Evolutionary conservation across 2,113 vertebrate genomes (phyloP), one percentile per base, ranked within the genome.

Genomic region (Periophthalmodon schlosseri): DNA sequence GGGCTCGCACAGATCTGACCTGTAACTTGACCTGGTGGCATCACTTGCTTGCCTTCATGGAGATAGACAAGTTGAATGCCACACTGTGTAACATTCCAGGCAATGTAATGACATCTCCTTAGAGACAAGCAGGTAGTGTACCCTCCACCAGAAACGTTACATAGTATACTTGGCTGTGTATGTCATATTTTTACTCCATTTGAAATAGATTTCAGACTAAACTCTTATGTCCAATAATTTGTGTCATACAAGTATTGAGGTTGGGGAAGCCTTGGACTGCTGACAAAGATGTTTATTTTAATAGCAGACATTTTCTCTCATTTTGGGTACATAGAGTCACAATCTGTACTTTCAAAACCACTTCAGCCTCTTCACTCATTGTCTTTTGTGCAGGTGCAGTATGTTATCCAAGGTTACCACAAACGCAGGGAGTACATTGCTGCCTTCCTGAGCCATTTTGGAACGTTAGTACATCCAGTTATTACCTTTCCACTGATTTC

Each of bases 341-440:
- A 36, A 18, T 36, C 28, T 39, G 63, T 39, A 12, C 34, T 65
- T 65, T 65, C 16, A 39, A 39, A 39, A 16, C 9, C 20, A 2
- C 18, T 54, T 36, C 16, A n/a, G 21, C 8, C 44, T 16, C 57
- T 15, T 24, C 23, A 28, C 24, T 28, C 20, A 54, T 11, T 21
- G 57, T 69, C 20, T 64, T 46, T 21, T 74, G 50, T 92, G 9
- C 78, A 99, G 98, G 97, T 99, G 81, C 98, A 99, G 73, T 99
- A 99, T 86, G 96, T 99, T 77, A 99, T 98, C 88, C 98, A 99
- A 91, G 97, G 98, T 69, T 99, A 99, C 83, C 97, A 99, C 91
- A 99, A 97, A 86, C 95, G 98, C 85, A 95, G 98, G 86, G 98
- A 99, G 74, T 99, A 99, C 80, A 98, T 99, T 2, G 98, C 98